A percentile compares a stretch with the other conserved stretches of the same genome.
These are phyloP conservation scores for Mimas tiliae DNA, from an alignment of 2,888 invertebrate species.

Conservation along the genomic window DNA sequence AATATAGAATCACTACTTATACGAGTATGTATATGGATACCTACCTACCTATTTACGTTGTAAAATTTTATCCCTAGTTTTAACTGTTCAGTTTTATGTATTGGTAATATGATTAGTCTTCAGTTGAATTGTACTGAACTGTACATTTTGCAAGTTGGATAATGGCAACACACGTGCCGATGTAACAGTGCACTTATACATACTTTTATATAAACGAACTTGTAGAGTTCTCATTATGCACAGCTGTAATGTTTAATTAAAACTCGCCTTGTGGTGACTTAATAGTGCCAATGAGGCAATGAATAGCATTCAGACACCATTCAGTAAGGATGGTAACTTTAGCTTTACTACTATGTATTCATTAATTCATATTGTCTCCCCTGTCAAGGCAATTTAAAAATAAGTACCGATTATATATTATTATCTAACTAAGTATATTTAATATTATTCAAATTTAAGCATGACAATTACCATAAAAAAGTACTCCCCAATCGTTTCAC, in stretches of 20 bases:
- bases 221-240: neutral
- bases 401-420: neutral
- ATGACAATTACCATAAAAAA: too few species aligned
- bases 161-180: too few species aligned
- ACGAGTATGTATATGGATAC: too few species aligned
- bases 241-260: constrained; percentile 23
- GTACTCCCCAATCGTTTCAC: too few species aligned
- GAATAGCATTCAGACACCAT: constrained; percentile 1
- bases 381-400: neutral
- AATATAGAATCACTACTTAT: too few species aligned
- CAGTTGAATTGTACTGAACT: too few species aligned
- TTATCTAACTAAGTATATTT: neutral
- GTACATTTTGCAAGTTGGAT: too few species aligned
- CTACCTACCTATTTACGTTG: too few species aligned
- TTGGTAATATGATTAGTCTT: too few species aligned
- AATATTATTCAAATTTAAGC: too few species aligned
- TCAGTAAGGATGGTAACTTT: constrained; percentile 2
- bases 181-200: neutral
- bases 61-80: too few species aligned
- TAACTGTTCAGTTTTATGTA: too few species aligned
- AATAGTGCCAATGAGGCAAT: constrained; percentile 3
- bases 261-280: constrained; percentile 22
- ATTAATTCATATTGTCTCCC: neutral
- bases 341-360: neutral
- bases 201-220: neutral